These are phyloP conservation scores for Leucoma salicis DNA, from an alignment of 2,888 invertebrate genomes.

Conservation along the genomic window DNA sequence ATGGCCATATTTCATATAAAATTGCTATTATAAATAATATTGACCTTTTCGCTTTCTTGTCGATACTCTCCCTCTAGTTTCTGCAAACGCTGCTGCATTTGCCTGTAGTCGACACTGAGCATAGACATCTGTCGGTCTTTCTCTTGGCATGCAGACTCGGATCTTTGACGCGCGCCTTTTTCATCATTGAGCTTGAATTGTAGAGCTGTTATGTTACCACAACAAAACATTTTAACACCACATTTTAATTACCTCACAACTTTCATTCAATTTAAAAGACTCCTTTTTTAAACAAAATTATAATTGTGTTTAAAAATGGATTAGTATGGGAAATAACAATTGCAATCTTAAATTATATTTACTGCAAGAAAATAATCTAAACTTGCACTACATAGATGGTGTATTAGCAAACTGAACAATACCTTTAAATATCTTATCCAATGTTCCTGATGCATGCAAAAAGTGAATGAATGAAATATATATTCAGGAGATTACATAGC, in stretches of 20 bases:
- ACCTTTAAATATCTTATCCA: conserved; percentile 87
- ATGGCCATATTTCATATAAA: too few species aligned
- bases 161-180: conserved; percentile 91
- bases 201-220: conserved; percentile 83
- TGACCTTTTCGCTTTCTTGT: conserved; percentile 91
- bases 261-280: too few species aligned
- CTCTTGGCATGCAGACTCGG: conserved; percentile 93
- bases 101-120: conserved; percentile 96
- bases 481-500: conserved; percentile 43
- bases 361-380: conserved; percentile 21
- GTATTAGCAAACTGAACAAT: conserved; percentile 75
- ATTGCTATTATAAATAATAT: too few species aligned
- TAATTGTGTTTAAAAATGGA: too few species aligned
- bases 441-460: conserved; percentile 85
- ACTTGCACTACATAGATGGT: conserved; percentile 27
- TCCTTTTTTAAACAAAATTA: too few species aligned
- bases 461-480: conserved; percentile 66
- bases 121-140: conserved; percentile 97
- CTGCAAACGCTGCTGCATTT: conserved; percentile 94
- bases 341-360: not conserved
- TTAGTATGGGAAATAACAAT: too few species aligned
- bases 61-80: conserved; percentile 95
- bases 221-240: too few species aligned
- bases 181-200: conserved; percentile 96
- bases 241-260: too few species aligned